Evolutionary conservation across 1,140 invertebrate genomes (phyloP).

Genomic region (Coptotermes formosanus): DNA sequence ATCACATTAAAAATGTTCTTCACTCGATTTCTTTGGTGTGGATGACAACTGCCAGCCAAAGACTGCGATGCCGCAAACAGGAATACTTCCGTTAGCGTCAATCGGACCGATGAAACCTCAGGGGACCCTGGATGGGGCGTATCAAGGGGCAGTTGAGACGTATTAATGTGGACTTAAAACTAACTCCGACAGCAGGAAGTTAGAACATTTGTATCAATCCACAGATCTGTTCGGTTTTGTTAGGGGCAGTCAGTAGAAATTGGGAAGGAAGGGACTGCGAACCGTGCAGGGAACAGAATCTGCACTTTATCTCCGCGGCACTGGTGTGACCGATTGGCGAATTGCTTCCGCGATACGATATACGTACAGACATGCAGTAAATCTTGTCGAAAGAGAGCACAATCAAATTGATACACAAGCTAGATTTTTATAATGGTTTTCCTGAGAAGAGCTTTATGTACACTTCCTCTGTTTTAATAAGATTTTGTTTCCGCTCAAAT

Average conservation of each 20-base stretch:
- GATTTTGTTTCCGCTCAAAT: too few species aligned
- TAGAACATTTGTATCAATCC: constrained; percentile 5
- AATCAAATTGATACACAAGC: background rate
- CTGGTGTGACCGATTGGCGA: background rate
- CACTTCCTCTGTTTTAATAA: too few species aligned
- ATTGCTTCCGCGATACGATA: background rate
- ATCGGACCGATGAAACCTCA: background rate
- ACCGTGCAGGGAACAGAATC: background rate
- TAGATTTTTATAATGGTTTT: background rate
- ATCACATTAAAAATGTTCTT: too few species aligned
- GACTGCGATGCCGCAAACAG: too few species aligned
- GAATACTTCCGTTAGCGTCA: too few species aligned
- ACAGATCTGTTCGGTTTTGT: background rate
- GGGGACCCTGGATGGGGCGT: background rate
- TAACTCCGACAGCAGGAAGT: background rate
- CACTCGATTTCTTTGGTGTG: too few species aligned
- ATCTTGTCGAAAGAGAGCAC: background rate
- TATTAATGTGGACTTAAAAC: constrained; percentile 16
- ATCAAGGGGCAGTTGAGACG: background rate
- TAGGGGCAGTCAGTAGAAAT: background rate
- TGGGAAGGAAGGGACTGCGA: background rate
- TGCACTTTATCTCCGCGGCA: background rate
- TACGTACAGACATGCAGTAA: background rate
- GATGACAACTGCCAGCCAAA: too few species aligned
- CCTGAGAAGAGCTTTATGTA: too few species aligned